Evolutionary conservation across 2,888 invertebrate genomes (phyloP).

Genomic region (Agapetus fuscipes): DNA sequence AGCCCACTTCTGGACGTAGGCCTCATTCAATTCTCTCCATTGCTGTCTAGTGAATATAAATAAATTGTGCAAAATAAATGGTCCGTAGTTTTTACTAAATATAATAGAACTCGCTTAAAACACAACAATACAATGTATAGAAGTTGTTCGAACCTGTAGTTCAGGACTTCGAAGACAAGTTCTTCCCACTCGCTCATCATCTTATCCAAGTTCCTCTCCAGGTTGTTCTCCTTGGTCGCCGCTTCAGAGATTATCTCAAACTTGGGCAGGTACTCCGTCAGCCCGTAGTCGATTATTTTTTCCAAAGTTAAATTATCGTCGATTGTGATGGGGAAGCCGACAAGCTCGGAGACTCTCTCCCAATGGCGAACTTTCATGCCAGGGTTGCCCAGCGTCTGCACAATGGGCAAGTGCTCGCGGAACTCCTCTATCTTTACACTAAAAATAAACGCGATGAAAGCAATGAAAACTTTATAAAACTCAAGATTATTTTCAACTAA

Average conservation of each 20-base stretch:
- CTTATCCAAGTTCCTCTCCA: slow-evolving; percentile 79
- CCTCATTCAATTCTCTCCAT: no score
- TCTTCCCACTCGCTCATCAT: slow-evolving; percentile 91
- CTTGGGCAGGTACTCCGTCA: slow-evolving; percentile 79
- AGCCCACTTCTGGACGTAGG: no score
- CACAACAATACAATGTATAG: background rate
- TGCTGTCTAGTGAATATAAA: no score
- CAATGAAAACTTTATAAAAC: no score
- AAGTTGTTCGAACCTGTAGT: slow-evolving; percentile 51
- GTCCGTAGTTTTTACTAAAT: no score
- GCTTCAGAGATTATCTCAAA: slow-evolving; percentile 90
- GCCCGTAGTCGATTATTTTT: slow-evolving; percentile 81
- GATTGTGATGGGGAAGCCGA: slow-evolving; percentile 84
- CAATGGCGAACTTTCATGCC: slow-evolving; percentile 88
- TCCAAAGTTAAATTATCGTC: slow-evolving; percentile 73
- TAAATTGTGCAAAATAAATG: no score
- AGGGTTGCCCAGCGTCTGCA: slow-evolving; percentile 88
- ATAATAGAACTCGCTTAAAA: background rate
- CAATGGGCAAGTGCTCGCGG: slow-evolving; percentile 80
- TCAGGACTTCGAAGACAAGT: slow-evolving; percentile 60
- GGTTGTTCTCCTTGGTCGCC: slow-evolving; percentile 89
- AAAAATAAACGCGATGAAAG: slow-evolving; percentile 22
- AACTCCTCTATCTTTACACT: slow-evolving; percentile 76
- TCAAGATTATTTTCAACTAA: no score
- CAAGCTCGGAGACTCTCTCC: slow-evolving; percentile 90